Conservation (phyloP, 2,797 vertebrate species). For the Philypnodon macrostomus region DNA sequence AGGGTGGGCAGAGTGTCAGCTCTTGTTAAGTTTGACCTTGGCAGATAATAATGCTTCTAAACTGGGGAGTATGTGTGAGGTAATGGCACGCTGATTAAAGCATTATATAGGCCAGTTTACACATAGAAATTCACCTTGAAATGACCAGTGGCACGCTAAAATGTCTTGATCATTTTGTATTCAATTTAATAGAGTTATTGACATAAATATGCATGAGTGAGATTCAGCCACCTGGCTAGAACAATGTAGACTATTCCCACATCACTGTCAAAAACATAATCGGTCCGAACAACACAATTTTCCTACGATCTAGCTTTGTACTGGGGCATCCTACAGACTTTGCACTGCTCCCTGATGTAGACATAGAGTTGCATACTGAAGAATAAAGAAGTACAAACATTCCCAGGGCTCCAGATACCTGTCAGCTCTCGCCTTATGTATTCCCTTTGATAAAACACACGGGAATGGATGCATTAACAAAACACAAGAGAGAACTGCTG, state of each 20-base stretch:
- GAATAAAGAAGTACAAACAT: conserved; percentile 42
- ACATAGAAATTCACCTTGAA: conserved; percentile 52
- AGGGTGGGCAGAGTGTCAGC: conserved; percentile 59
- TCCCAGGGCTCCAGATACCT: conserved; percentile 45
- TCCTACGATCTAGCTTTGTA: conserved; percentile 29
- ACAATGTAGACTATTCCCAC: conserved; percentile 10
- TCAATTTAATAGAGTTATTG: neutral
- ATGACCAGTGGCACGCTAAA: neutral
- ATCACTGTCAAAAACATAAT: conserved; percentile 16
- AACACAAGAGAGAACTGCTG: conserved; percentile 33
- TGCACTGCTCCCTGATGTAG: conserved; percentile 29
- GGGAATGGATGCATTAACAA: conserved; percentile 40
- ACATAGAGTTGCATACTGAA: conserved; percentile 30
- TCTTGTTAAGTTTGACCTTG: conserved; percentile 80
- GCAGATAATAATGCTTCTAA: conserved; percentile 76
- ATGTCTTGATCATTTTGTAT: conserved; percentile 4
- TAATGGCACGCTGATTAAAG: conserved; percentile 76
- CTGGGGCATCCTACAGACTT: conserved; percentile 37
- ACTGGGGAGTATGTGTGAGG: conserved; percentile 60
- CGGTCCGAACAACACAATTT: conserved; percentile 37
- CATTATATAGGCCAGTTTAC: conserved; percentile 69
- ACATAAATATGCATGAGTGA: conserved; percentile 22
- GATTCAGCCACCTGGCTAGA: conserved; percentile 15
- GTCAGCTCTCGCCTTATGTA: conserved; percentile 40
- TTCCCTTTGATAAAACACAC: conserved; percentile 55